These are phyloP conservation scores for Myotis daubentonii DNA, from an alignment of 2,797 vertebrate genomes.

Conservation along the genomic window DNA sequence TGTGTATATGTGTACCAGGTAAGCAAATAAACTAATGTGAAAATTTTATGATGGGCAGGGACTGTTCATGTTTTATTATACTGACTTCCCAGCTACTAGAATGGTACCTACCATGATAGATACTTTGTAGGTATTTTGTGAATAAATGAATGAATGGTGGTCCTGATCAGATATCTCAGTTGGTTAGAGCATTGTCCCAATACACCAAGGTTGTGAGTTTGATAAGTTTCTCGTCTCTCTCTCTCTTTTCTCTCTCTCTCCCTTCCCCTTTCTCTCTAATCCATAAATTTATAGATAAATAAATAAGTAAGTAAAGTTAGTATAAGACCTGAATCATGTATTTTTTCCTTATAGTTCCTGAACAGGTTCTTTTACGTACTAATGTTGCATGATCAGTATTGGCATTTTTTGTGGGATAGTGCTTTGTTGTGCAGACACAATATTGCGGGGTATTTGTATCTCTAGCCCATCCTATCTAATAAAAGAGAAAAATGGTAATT, in stretches of 20 bases:
- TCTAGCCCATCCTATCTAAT: no score
- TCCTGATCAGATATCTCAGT: no score
- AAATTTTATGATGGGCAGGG: neutral
- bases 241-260: no score
- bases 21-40: neutral
- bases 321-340: neutral
- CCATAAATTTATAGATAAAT: no score
- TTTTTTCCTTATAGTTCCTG: neutral
- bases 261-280: no score
- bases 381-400: neutral
- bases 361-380: neutral
- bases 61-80: neutral
- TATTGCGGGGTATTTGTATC: neutral
- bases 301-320: neutral
- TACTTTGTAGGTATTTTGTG: neutral
- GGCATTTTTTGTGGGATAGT: neutral
- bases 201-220: no score
- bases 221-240: no score
- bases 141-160: neutral
- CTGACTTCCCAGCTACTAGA: neutral
- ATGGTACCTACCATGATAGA: neutral
- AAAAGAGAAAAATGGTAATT: no score
- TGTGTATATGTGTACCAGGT: neutral
- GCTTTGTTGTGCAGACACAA: neutral
- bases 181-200: no score